Evolutionary conservation across 2,888 invertebrate species (phyloP).

Genomic region (Latheticus oryzae): DNA sequence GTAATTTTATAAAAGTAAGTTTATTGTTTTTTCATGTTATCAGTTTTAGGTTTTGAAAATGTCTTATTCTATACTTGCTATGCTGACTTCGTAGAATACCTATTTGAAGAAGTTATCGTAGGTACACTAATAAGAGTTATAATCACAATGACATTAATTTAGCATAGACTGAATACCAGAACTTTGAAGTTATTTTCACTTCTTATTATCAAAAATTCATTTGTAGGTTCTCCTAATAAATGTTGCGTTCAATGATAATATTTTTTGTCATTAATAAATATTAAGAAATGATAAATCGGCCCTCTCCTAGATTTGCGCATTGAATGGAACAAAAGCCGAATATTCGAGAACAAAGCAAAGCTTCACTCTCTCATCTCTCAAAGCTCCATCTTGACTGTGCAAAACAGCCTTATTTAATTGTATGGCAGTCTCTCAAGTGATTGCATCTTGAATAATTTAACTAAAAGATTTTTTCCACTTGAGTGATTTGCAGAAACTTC

Average conservation of each 20-base stretch:
- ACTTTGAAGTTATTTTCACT: too few species aligned
- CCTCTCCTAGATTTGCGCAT: not conserved
- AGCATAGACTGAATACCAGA: too few species aligned
- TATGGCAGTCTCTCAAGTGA: constrained; percentile 1
- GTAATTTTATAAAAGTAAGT: constrained; percentile 3
- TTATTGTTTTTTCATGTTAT: not conserved
- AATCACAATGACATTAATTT: too few species aligned
- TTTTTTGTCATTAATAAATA: too few species aligned
- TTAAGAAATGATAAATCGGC: not conserved
- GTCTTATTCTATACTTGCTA: constrained; percentile 18
- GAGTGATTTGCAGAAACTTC: too few species aligned
- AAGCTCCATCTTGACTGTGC: constrained; percentile 10
- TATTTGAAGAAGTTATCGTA: too few species aligned
- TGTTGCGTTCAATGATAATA: too few species aligned
- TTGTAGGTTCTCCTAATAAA: too few species aligned
- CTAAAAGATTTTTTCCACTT: constrained; percentile 1
- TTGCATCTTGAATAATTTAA: constrained; percentile 9
- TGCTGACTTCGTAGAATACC: constrained; percentile 5
- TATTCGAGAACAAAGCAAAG: constrained; percentile 8
- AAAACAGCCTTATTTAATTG: constrained; percentile 13
- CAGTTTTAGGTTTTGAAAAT: constrained; percentile 4
- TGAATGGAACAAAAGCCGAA: constrained; percentile 3
- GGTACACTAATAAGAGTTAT: too few species aligned
- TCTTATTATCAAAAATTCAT: too few species aligned
- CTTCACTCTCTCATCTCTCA: constrained; percentile 9